A percentile compares a stretch with the other conserved stretches of the same genome.
These are phyloP conservation scores for Callaeas wilsoni DNA, from an alignment of 2,113 vertebrate species.

Conservation along the genomic window DNA sequence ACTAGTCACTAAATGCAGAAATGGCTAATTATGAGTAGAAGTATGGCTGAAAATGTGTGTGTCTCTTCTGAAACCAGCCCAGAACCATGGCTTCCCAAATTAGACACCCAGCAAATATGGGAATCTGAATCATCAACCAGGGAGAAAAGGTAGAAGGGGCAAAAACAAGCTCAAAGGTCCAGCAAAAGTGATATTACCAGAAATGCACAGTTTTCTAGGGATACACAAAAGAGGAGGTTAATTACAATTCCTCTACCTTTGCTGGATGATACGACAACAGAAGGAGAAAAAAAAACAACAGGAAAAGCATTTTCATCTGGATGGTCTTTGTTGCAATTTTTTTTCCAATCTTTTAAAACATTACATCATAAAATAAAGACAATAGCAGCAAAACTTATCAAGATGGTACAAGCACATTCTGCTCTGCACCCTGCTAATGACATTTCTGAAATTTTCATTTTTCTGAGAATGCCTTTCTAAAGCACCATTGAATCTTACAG, in stretches of 20 bases:
- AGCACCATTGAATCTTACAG: conserved; percentile 72
- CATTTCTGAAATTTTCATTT: conserved; percentile 51
- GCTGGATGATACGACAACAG: background rate
- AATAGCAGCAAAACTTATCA: conserved; percentile 73
- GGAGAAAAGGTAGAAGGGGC: background rate
- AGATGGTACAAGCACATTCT: conserved; percentile 65
- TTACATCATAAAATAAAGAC: conserved; percentile 68
- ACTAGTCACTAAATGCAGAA: background rate
- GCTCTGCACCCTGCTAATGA: conserved; percentile 57
- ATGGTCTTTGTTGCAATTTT: conserved; percentile 71
- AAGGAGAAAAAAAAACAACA: background rate
- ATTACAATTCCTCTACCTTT: background rate
- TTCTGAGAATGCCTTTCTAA: conserved; percentile 64
- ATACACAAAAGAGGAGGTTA: background rate
- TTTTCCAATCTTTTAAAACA: conserved; percentile 63
- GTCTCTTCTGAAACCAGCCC: background rate
- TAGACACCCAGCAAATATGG: background rate
- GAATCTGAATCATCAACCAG: background rate
- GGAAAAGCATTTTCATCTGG: conserved; percentile 35
- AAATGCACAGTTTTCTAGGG: background rate
- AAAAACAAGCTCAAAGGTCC: background rate
- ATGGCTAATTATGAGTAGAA: background rate
- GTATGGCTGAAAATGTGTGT: background rate
- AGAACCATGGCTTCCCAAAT: background rate
- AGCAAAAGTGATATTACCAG: background rate